Base-by-base conservation (phyloP, 2,888 invertebrate genomes). In the Mesorhabditis spiculigera region DNA sequence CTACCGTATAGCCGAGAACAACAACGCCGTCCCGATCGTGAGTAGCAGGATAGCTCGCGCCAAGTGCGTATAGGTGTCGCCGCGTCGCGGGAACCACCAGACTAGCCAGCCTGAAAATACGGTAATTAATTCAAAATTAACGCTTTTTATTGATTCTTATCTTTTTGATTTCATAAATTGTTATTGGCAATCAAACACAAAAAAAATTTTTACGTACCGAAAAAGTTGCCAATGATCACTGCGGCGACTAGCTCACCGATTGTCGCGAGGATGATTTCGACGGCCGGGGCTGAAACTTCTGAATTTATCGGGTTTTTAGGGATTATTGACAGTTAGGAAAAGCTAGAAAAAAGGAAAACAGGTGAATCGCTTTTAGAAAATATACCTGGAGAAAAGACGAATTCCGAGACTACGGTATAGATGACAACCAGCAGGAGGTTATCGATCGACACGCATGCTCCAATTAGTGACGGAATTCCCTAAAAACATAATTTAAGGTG, bases 51-150 rank as follows among this genome's bases (percentile, higher is more conserved):
- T 63, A 5, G 73, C 65, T 8, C 78, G 69, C 28, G 67, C 68
- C 65, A 78, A 81, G 58, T 78, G 78, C 10, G 70, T 73, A 41
- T 63, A 67, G 43, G 68, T 68, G 43, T 69, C 68, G 67, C 80
- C 78, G 63, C 66, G 50, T 6, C 78, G 73, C 4, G 78, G 78
- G 61, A 81, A 71, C 3, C 63, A 61, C 4, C 78, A 73, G 4
- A 78, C 68, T 16, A 77, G 68, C 44, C 74, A 16, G 43, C 76
- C 76, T 78, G 58, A n/a, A 50, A 50, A 50, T 50, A 28, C 28
- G 1, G n/a, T 10, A 50, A 50, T 50, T 50, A 1, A 50, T 28
- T 28, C 28, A 28, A 28, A 28, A 28, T 28, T 28, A 28, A 3
- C 28, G 28, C 28, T 28, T 28, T 28, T 28, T 28, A 28, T 28